Conservation (phyloP, 2,888 invertebrate species). For the Lepetodrilus schrolli region DNA sequence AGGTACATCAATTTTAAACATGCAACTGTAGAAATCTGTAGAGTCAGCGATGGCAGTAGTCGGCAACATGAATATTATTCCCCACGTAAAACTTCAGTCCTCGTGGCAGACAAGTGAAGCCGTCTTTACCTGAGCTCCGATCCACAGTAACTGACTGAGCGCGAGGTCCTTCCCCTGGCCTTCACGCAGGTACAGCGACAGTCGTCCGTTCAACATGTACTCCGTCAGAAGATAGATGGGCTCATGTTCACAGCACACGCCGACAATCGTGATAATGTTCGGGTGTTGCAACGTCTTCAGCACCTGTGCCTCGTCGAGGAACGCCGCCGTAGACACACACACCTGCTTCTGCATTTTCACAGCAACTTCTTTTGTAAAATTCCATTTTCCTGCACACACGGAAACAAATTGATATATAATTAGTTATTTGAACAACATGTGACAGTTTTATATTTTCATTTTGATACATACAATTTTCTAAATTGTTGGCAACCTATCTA, state of each 20-base stretch:
- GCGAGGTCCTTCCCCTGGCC: conserved; percentile 82
- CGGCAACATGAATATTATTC: too few relatives aligned
- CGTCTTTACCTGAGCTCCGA: conserved; percentile 88
- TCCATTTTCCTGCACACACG: conserved; percentile 86
- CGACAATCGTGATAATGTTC: conserved; percentile 92
- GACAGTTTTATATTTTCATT: too few relatives aligned
- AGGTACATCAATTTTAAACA: too few relatives aligned
- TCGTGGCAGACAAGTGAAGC: too few relatives aligned
- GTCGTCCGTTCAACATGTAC: conserved; percentile 95
- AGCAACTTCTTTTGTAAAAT: conserved; percentile 95
- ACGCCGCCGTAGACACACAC: conserved; percentile 96
- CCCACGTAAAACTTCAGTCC: too few relatives aligned
- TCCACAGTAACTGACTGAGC: conserved; percentile 86
- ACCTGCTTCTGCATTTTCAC: conserved; percentile 94
- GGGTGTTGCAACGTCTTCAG: conserved; percentile 74
- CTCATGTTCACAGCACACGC: conserved; percentile 89
- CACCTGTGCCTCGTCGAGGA: conserved; percentile 86
- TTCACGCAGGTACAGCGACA: conserved; percentile 89
- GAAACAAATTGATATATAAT: too few relatives aligned
- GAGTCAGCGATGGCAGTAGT: too few relatives aligned
- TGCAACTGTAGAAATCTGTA: too few relatives aligned
- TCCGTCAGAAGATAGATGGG: conserved; percentile 94
- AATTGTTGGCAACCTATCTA: too few relatives aligned
- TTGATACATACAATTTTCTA: too few relatives aligned
- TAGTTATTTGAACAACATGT: too few relatives aligned